These are phyloP conservation scores for Isoperla grammatica DNA, from an alignment of 2,888 invertebrate species.

Conservation along the genomic window DNA sequence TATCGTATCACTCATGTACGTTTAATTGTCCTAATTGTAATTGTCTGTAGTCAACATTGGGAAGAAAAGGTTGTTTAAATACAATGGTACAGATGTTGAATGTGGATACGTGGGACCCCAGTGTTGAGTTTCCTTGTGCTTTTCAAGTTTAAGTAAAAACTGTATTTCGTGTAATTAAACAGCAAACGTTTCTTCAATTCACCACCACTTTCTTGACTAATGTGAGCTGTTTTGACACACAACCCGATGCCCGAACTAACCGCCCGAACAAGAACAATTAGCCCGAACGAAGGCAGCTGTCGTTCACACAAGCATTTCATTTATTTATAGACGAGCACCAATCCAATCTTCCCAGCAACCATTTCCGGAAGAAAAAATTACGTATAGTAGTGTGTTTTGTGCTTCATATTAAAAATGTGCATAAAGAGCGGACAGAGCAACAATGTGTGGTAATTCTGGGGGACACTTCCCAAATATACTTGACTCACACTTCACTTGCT, in stretches of 20 bases:
- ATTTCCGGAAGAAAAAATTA: conserved; percentile 27
- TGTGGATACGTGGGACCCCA: conserved; percentile 21
- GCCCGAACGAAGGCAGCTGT: background rate
- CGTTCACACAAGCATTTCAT: conserved; percentile 2
- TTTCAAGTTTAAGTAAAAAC: background rate
- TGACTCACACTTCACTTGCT: background rate
- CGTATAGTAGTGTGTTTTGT: conserved; percentile 27
- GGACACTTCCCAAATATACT: background rate
- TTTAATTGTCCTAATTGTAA: background rate
- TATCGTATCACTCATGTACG: conserved; percentile 8
- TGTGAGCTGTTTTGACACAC: background rate
- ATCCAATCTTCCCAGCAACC: conserved; percentile 8
- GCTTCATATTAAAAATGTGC: conserved; percentile 29
- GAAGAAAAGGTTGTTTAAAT: conserved; percentile 25
- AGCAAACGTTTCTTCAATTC: background rate
- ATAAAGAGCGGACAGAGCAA: conserved; percentile 29
- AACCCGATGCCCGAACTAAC: background rate
- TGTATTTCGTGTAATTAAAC: background rate
- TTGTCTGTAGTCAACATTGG: conserved; percentile 12
- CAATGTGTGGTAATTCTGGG: conserved; percentile 12
- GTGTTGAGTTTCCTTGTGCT: conserved; percentile 21
- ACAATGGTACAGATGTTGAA: conserved; percentile 21
- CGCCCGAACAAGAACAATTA: background rate
- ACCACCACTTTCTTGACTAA: background rate
- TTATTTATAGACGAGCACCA: conserved; percentile 19